Evolutionary conservation across 1,140 invertebrate genomes (phyloP).

Genomic region (Steinernema feltiae): DNA sequence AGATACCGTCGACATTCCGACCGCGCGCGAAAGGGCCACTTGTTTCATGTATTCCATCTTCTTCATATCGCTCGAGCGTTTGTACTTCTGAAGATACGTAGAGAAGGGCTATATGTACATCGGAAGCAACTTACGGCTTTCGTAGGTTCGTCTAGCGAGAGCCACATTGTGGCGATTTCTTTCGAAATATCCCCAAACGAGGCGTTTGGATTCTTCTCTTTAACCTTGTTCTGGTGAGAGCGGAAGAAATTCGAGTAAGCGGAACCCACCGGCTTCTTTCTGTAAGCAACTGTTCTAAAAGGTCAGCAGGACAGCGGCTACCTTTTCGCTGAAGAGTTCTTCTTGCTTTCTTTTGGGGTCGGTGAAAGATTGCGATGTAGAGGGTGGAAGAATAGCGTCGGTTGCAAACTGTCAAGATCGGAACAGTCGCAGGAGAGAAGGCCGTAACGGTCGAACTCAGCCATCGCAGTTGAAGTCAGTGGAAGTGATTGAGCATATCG

Average conservation of each 20-base stretch:
- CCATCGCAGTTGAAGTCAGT: no score
- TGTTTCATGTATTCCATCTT: slow-evolving; percentile 9
- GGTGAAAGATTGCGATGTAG: slow-evolving; percentile 17
- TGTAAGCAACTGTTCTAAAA: slow-evolving; percentile 8
- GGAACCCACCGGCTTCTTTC: background rate
- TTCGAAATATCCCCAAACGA: slow-evolving; percentile 30
- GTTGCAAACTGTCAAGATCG: background rate
- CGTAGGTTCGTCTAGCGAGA: background rate
- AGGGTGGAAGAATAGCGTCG: background rate
- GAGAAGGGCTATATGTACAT: background rate
- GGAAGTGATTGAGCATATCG: no score
- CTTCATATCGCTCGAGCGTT: background rate
- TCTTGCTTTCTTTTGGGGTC: no score
- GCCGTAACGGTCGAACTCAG: slow-evolving; percentile 29
- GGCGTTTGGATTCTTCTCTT: slow-evolving; percentile 6
- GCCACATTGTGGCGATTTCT: slow-evolving; percentile 23
- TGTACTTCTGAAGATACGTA: background rate
- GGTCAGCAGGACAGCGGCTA: slow-evolving; percentile 28
- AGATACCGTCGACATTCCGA: background rate
- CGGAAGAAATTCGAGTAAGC: slow-evolving; percentile 30
- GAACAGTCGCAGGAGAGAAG: slow-evolving; percentile 11
- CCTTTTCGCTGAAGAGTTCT: no score
- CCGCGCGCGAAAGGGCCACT: background rate
- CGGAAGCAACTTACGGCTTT: background rate
- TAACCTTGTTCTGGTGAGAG: background rate